These are phyloP conservation scores for Phoeniculus purpureus DNA, from an alignment of 2,797 vertebrate genomes.

Conservation along the genomic window DNA sequence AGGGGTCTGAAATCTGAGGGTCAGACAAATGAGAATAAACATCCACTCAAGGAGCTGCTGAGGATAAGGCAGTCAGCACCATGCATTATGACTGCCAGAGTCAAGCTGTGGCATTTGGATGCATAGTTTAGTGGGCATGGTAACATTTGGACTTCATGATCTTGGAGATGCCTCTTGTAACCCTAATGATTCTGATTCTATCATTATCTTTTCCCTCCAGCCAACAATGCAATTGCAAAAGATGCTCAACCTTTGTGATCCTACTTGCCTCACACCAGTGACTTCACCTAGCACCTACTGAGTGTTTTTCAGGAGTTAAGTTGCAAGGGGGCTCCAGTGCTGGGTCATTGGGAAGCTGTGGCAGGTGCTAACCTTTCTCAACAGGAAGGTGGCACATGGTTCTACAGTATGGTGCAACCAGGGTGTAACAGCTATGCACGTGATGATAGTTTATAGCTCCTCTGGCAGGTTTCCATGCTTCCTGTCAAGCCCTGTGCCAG, in stretches of 20 bases:
- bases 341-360: accelerated
- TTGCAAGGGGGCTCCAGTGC: accelerated
- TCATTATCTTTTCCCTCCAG: not conserved
- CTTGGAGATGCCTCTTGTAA: too few relatives aligned
- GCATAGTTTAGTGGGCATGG: too few relatives aligned
- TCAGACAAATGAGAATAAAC: too few relatives aligned
- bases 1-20: too few relatives aligned
- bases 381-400: not conserved
- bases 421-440: accelerated
- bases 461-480: not conserved
- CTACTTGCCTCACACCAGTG: not conserved
- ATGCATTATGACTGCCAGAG: too few relatives aligned
- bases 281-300: accelerated
- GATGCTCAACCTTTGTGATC: not conserved
- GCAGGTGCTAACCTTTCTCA: not conserved
- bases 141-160: too few relatives aligned
- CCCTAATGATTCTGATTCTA: too few relatives aligned
- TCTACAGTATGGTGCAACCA: not conserved
- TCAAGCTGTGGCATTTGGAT: too few relatives aligned
- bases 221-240: not conserved
- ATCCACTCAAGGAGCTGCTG: too few relatives aligned
- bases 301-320: not conserved
- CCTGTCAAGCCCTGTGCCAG: not conserved
- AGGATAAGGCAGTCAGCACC: too few relatives aligned
- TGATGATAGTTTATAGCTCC: not conserved